Evolutionary conservation across 1,140 invertebrate genomes (phyloP).

Genomic region (Musca vetustissima): DNA sequence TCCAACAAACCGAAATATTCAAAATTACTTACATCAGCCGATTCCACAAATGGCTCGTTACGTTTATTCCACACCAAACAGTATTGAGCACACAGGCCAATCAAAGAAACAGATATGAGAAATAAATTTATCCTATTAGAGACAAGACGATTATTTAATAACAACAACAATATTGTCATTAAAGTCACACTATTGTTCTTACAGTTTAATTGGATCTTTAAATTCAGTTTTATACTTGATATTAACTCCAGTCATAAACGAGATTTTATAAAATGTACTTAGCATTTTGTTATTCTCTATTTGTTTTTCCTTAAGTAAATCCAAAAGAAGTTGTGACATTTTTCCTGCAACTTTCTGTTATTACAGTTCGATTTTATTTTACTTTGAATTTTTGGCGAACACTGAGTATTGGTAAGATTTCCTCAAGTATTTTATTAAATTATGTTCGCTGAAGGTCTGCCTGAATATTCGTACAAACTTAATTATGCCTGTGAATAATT

Average conservation of each 20-base stretch:
- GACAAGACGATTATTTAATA: too few relatives aligned
- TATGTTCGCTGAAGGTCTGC: too few relatives aligned
- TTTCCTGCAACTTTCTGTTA: too few relatives aligned
- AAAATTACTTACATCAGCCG: conserved; percentile 4
- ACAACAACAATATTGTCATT: neutral
- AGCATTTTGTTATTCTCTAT: neutral
- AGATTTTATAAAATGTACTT: conserved; percentile 11
- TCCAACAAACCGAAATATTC: too few relatives aligned
- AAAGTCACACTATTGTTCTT: too few relatives aligned
- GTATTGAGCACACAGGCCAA: conserved; percentile 11
- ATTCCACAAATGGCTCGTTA: conserved; percentile 3
- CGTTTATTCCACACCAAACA: conserved; percentile 13
- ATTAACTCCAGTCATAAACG: conserved; percentile 4
- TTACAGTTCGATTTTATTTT: too few relatives aligned
- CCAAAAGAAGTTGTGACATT: too few relatives aligned
- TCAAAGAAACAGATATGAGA: neutral
- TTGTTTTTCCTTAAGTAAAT: neutral
- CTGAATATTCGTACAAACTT: too few relatives aligned
- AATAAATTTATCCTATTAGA: neutral
- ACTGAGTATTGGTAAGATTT: too few relatives aligned
- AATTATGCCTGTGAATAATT: too few relatives aligned
- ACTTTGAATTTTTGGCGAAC: too few relatives aligned
- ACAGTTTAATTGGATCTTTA: conserved; percentile 13
- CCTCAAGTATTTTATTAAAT: too few relatives aligned
- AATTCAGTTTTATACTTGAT: conserved; percentile 1